These are phyloP conservation scores for Itoplectis maculator DNA, from an alignment of 2,888 invertebrate species.

Conservation along the genomic window DNA sequence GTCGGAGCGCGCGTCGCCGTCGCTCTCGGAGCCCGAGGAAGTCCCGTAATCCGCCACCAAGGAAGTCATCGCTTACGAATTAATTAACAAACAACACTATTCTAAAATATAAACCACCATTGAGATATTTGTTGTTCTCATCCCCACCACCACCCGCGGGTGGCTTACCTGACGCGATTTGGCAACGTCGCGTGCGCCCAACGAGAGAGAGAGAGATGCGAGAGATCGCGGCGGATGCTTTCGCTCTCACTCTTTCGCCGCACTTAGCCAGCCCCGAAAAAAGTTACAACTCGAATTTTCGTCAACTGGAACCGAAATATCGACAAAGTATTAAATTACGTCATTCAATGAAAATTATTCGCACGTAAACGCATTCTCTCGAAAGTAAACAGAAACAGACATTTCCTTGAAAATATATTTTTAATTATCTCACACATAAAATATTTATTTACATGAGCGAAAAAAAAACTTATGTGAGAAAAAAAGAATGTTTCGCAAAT, in stretches of 20 bases:
- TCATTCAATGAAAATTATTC: too few relatives aligned
- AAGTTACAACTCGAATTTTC: constrained; percentile 6
- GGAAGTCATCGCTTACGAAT: constrained; percentile 86
- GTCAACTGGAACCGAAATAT: too few relatives aligned
- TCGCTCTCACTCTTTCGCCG: too few relatives aligned
- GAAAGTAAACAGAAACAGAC: neutral
- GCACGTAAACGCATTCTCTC: too few relatives aligned
- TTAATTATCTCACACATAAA: too few relatives aligned
- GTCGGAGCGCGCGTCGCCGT: constrained; percentile 77
- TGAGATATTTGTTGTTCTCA: constrained; percentile 52
- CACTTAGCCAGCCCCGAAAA: too few relatives aligned
- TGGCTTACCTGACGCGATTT: neutral
- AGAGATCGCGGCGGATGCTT: too few relatives aligned
- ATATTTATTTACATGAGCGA: neutral
- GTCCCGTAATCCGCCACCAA: constrained; percentile 89
- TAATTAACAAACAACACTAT: constrained; percentile 69
- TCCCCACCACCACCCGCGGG: constrained; percentile 14
- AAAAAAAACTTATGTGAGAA: neutral
- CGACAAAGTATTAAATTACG: neutral
- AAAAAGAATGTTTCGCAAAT: neutral
- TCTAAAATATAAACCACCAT: constrained; percentile 66
- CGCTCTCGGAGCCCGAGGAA: constrained; percentile 86
- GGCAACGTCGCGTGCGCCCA: constrained; percentile 1
- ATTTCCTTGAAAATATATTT: too few relatives aligned
- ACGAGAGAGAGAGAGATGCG: neutral